phyloP scores from a whole-genome alignment of 2,888 invertebrate genomes.

The Aleiodes leptofemur region DNA sequence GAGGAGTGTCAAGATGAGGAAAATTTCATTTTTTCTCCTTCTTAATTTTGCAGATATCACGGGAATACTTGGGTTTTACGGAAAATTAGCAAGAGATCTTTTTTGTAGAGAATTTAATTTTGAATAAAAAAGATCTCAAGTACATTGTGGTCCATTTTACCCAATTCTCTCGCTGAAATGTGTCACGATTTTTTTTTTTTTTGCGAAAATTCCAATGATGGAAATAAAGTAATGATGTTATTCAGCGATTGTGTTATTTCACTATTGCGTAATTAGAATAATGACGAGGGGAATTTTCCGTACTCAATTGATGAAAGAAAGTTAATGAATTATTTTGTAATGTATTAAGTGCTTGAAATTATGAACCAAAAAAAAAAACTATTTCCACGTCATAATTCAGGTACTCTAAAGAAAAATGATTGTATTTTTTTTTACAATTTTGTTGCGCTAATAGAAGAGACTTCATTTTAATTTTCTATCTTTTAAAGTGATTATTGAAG shows the following conservation, averaged over 20 bases:
- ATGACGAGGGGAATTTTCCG: too few relatives aligned
- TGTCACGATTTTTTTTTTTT: not conserved
- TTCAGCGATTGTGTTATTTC: too few relatives aligned
- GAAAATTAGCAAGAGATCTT: too few relatives aligned
- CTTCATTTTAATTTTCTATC: not conserved
- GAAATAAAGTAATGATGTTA: not conserved
- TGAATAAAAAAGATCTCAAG: not conserved
- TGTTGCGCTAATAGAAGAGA: not conserved
- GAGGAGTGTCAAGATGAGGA: not conserved
- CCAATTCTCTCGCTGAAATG: too few relatives aligned
- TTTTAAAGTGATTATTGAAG: not conserved
- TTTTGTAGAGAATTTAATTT: too few relatives aligned
- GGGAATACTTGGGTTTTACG: too few relatives aligned
- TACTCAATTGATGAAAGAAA: too few relatives aligned
- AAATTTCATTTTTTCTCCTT: too few relatives aligned
- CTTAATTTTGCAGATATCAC: not conserved
- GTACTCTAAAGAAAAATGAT: not conserved
- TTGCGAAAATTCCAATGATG: conserved; percentile 12
- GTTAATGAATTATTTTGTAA: too few relatives aligned
- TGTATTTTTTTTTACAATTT: not conserved
- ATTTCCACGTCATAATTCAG: too few relatives aligned
- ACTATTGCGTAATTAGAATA: too few relatives aligned
- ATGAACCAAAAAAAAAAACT: not conserved
- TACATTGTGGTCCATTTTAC: too few relatives aligned
- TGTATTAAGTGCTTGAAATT: not conserved